Base-by-base conservation (phyloP, 1,140 invertebrate species). In the Protaetia brevitarsis region DNA sequence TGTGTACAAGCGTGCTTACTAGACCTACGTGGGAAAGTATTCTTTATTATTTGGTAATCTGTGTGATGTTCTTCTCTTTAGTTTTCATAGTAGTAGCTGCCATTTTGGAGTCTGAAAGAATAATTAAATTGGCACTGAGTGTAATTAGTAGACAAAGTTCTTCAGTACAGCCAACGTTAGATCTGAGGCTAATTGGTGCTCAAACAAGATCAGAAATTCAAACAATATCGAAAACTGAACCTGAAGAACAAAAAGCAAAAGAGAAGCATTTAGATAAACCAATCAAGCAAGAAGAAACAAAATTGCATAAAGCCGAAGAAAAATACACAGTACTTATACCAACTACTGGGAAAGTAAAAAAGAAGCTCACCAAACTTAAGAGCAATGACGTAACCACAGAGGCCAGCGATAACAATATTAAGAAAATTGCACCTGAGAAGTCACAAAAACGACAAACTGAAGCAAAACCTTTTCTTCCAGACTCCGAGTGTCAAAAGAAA, bases 21-120 rank as follows among this genome's bases (percentile, higher is more conserved):
- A 84, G 95, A 56, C 95, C 95, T 0, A 77, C 78, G 0, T 95
- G 93, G 92, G 93, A 97, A 78, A 78, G 81, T 0, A 79, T 72
- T 28, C 76, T 96, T 10, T 90, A 93, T 71, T 90, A 89, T 76
- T 79, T 83, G 3, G 82, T 88, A 0, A 76, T 91, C 0, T 79
- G 80, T 37, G 76, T 89, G n/a, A 85, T 91, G 66, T 72, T 84
- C 4, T 79, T 83, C 13, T 78, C 92, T 65, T 78, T 93, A 8
- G 73, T 89, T 28, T 86, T 88, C 59, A 85, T 92, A 10, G 71
- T 91, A 2, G 81, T 88, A 0, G 83, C 88, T 31, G 87, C 90
- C 0, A 86, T 91, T 65, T 82, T 94, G 41, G 94, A 90, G 75
- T 88, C 88, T 2, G 88, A 92, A 73, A 81, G 87, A 16, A 87